phyloP scores from a whole-genome alignment of 2,888 invertebrate species.

The Microctonus aethiopoides region DNA sequence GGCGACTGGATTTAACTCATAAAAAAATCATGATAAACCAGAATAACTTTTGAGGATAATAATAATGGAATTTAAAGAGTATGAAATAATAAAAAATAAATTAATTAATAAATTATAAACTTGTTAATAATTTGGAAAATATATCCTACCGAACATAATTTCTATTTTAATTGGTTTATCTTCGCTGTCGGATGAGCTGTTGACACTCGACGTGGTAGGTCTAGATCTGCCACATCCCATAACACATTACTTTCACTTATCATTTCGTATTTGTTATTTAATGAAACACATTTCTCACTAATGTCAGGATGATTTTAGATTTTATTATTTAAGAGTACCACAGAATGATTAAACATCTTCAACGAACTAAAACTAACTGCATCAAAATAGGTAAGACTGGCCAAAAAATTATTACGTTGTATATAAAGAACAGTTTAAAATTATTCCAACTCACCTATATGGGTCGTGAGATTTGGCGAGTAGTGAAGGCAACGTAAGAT shows the following conservation, averaged over 20 bases:
- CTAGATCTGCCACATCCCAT: slow-evolving; percentile 62
- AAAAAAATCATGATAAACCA: slow-evolving; percentile 13
- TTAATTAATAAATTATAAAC: not conserved
- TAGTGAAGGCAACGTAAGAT: not conserved
- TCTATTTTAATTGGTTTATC: slow-evolving; percentile 51
- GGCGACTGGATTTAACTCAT: not conserved
- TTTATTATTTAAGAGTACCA: not conserved
- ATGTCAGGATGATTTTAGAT: slow-evolving; percentile 5
- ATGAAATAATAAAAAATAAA: not conserved
- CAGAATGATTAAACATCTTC: slow-evolving; percentile 16
- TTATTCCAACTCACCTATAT: slow-evolving; percentile 46
- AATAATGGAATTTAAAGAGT: not conserved
- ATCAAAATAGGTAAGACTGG: slow-evolving; percentile 29
- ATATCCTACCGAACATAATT: slow-evolving; percentile 55
- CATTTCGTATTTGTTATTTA: slow-evolving; percentile 7
- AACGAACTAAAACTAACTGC: slow-evolving; percentile 36
- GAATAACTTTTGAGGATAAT: not conserved
- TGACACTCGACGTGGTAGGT: slow-evolving; percentile 38
- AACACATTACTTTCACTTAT: slow-evolving; percentile 39
- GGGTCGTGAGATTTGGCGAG: not conserved
- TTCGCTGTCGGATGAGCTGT: slow-evolving; percentile 38
- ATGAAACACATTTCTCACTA: not conserved
- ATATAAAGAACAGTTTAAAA: slow-evolving; percentile 54
- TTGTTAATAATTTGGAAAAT: not conserved
- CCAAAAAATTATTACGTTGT: slow-evolving; percentile 51